Evolutionary conservation across 2,797 vertebrate genomes (phyloP).

Genomic region (Bovichtus diacanthus): DNA sequence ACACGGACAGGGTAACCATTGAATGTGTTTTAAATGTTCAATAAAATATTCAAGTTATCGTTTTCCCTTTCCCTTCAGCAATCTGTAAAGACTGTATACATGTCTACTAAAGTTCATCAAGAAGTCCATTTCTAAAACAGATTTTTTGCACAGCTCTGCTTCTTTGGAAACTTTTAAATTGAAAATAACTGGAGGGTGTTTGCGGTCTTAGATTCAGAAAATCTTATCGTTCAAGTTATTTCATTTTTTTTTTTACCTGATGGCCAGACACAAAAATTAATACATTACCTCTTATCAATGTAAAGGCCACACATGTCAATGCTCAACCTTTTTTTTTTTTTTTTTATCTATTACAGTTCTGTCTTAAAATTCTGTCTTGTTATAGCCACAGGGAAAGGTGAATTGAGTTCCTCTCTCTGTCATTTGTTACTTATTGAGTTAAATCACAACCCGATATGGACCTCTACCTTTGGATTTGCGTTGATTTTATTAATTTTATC

Average conservation of each 20-base stretch:
- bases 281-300: constrained; percentile 64
- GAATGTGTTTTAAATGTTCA: constrained; percentile 64
- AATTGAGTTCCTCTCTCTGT: constrained; percentile 22
- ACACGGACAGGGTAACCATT: constrained; percentile 29
- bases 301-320: constrained; percentile 58
- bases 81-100: constrained; percentile 49
- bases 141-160: constrained; percentile 45
- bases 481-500: constrained; percentile 19
- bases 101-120: constrained; percentile 53
- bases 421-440: constrained; percentile 45
- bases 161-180: constrained; percentile 59
- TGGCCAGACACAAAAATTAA: constrained; percentile 65
- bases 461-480: constrained; percentile 8
- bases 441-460: constrained; percentile 18
- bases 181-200: constrained; percentile 60
- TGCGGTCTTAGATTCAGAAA: constrained; percentile 67
- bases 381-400: constrained; percentile 40
- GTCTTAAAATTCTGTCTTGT: constrained; percentile 52
- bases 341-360: constrained; percentile 42
- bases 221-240: constrained; percentile 65
- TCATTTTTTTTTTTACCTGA: constrained; percentile 68
- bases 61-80: constrained; percentile 47
- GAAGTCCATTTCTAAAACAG: constrained; percentile 41
- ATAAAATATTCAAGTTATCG: constrained; percentile 46
- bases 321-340: constrained; percentile 41